These are phyloP conservation scores for Aurelia coerulea DNA, from an alignment of 30 jellyfish, hydroid and myxozoan genomes.

Conservation along the genomic window DNA sequence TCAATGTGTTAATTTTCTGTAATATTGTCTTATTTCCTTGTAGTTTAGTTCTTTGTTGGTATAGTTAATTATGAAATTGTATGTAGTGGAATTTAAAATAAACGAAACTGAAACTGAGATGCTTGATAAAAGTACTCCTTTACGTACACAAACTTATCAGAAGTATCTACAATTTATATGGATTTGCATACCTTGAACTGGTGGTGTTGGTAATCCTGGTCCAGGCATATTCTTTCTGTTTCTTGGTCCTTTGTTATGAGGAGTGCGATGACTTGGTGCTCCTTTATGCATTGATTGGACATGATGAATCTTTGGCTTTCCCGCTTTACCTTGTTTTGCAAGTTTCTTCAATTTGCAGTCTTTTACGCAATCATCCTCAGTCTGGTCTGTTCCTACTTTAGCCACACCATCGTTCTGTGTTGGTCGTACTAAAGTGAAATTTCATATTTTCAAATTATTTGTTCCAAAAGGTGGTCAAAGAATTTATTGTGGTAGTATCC, in stretches of 20 bases:
- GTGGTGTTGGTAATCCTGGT: constrained; percentile 47
- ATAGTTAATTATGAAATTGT: no score
- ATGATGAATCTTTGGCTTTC: constrained; percentile 58
- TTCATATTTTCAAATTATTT: no score
- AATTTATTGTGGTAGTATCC: no score
- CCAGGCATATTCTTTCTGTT: constrained; percentile 64
- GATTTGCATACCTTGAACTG: constrained; percentile 38
- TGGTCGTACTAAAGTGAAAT: constrained; percentile 6
- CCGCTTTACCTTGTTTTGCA: constrained; percentile 38
- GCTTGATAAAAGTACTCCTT: no score
- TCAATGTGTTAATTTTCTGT: no score
- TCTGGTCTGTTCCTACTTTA: constrained; percentile 66
- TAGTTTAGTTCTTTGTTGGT: no score
- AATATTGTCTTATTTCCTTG: no score
- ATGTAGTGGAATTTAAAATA: no score
- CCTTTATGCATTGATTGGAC: constrained; percentile 74
- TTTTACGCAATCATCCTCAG: constrained; percentile 48
- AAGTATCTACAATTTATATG: no score
- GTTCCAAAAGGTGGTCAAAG: no score
- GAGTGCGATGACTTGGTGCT: constrained; percentile 73
- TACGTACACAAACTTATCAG: no score
- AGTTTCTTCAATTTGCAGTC: constrained; percentile 55
- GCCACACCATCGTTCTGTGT: constrained; percentile 66
- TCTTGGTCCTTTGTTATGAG: constrained; percentile 77
- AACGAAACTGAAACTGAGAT: no score